Evolutionary conservation across 1,140 invertebrate genomes (phyloP).

Genomic region (Aphaenogaster ashmeadi): DNA sequence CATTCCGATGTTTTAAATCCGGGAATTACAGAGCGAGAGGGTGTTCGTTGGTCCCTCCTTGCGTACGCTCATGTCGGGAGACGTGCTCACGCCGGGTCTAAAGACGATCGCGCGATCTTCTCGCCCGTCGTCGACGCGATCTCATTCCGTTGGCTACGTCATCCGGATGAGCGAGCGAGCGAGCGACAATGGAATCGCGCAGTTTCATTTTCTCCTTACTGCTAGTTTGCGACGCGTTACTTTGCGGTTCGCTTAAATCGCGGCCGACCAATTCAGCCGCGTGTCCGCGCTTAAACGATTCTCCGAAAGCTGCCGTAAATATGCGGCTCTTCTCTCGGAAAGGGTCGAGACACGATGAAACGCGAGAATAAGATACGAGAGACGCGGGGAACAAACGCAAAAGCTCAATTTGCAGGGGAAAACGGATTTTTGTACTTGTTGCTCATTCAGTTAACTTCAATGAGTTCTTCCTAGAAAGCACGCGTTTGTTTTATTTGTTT

Average conservation of each 20-base stretch:
- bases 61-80: conserved; percentile 43
- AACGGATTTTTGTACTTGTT: background rate
- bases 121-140: conserved; percentile 59
- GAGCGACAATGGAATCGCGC: conserved; percentile 63
- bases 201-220: conserved; percentile 65
- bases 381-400: background rate
- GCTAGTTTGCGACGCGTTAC: conserved; percentile 60
- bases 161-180: conserved; percentile 22
- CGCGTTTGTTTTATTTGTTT: background rate
- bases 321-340: conserved; percentile 3
- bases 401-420: background rate
- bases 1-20: background rate
- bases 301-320: conserved; percentile 56
- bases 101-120: conserved; percentile 64
- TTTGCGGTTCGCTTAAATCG: conserved; percentile 61
- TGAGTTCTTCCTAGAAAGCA: background rate
- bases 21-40: background rate
- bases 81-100: conserved; percentile 29
- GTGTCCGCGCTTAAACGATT: conserved; percentile 53
- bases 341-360: conserved; percentile 13
- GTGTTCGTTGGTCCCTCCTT: background rate
- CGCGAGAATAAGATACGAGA: background rate
- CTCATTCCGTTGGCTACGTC: conserved; percentile 62
- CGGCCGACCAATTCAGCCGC: conserved; percentile 51
- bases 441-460: background rate